phyloP scores from a whole-genome alignment of 2,797 vertebrate species.

The Squalus acanthias region DNA sequence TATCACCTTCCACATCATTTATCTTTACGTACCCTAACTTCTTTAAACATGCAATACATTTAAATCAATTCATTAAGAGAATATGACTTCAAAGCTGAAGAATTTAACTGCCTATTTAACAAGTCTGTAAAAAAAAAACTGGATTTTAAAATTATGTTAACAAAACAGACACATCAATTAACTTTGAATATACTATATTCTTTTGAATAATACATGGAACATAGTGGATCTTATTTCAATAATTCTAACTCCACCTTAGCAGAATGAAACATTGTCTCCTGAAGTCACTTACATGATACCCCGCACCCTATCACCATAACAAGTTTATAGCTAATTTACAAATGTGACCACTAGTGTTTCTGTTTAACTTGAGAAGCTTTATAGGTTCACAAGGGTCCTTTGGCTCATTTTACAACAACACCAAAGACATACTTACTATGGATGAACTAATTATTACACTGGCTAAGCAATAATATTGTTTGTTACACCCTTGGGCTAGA shows the following conservation, averaged over 20 bases:
- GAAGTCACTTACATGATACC: not conserved
- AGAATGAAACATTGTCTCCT: not conserved
- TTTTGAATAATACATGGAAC: not conserved
- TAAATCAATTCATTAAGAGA: not conserved
- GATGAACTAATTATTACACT: slow-evolving; percentile 35
- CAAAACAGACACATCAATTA: not conserved
- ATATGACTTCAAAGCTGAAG: not conserved
- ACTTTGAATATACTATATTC: not conserved
- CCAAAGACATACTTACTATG: slow-evolving; percentile 29
- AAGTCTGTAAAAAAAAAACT: not conserved
- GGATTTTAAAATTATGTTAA: not conserved
- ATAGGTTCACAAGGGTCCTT: slow-evolving; percentile 34
- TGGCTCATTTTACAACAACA: slow-evolving; percentile 33
- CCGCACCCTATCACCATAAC: not conserved
- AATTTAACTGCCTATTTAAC: not conserved
- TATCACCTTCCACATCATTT: not conserved
- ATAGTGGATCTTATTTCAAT: not conserved
- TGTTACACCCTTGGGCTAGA: slow-evolving; percentile 32
- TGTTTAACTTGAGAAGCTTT: slow-evolving; percentile 34
- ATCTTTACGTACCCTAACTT: not conserved
- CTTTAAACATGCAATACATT: not conserved
- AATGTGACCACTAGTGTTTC: slow-evolving; percentile 9
- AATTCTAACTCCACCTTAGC: not conserved
- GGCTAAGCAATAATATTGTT: slow-evolving; percentile 32
- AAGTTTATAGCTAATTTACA: slow-evolving; percentile 27